These are phyloP conservation scores for Sus scrofa DNA, from an alignment of 2,113 vertebrate genomes.

Conservation along the genomic window T2T-Sscrofa CM000823.6:40415001-40415500, in stretches of 20 bases:
- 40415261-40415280: constrained; percentile 70
- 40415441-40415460: constrained; percentile 20
- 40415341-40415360: constrained; percentile 67
- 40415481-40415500: constrained; percentile 36
- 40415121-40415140: too few species aligned
- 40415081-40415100: too few species aligned
- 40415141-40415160: too few species aligned
- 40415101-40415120: too few species aligned
- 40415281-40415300: constrained; percentile 76
- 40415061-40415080: too few species aligned
- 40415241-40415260: background rate
- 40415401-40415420: constrained; percentile 51
- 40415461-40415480: constrained; percentile 46
- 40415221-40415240: constrained; percentile 42
- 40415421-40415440: constrained; percentile 24
- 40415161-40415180: too few species aligned
- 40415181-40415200: too few species aligned
- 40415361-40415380: constrained; percentile 33
- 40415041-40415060: too few species aligned
- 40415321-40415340: constrained; percentile 78
- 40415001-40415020: too few species aligned
- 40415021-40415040: too few species aligned
- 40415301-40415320: constrained; percentile 34
- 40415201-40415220: background rate
- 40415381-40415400: constrained; percentile 42